These are phyloP conservation scores for Nilaparvata lugens DNA, from an alignment of 1,140 invertebrate genomes.

Conservation along the genomic window DNA sequence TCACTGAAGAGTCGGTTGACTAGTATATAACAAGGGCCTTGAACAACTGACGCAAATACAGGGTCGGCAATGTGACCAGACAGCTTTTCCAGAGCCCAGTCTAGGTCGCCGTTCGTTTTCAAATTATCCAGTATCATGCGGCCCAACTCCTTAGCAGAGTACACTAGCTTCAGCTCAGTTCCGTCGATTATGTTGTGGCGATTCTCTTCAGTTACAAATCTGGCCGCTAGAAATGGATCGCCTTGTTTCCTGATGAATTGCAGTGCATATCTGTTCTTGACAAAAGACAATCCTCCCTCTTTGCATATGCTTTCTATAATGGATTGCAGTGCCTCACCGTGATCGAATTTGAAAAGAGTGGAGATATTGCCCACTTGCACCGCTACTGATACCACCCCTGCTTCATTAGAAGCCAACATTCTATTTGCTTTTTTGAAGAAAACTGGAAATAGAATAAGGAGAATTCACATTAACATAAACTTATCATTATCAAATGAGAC, in stretches of 20 bases:
- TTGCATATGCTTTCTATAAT: not conserved
- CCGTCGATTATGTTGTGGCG: not conserved
- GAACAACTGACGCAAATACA: not conserved
- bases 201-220: not conserved
- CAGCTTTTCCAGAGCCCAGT: not conserved
- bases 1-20: not conserved
- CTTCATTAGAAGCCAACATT: too few species aligned
- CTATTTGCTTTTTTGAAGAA: too few species aligned
- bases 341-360: not conserved
- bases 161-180: not conserved
- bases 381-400: not conserved
- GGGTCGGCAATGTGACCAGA: not conserved
- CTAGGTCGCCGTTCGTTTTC: not conserved
- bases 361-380: not conserved
- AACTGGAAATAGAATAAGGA: too few species aligned
- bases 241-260: not conserved
- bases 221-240: not conserved
- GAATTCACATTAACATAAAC: too few species aligned
- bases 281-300: not conserved
- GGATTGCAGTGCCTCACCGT: not conserved
- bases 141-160: not conserved
- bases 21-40: not conserved
- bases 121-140: not conserved
- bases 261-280: not conserved
- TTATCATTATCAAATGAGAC: too few species aligned